Conservation (phyloP, 2,797 vertebrate genomes). For the Oreortyx pictus region DNA sequence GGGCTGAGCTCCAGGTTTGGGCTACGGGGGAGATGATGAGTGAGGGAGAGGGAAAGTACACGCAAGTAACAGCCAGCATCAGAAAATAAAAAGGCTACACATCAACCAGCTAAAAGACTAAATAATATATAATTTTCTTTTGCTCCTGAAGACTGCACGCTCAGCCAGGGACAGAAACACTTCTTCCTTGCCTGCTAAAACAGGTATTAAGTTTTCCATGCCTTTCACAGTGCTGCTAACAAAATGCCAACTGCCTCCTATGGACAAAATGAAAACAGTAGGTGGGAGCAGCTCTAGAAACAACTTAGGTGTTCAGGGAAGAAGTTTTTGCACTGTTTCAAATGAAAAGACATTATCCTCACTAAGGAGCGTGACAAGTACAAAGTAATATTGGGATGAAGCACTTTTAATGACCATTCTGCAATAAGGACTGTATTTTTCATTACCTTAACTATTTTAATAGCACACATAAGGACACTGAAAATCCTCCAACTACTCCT, state of each 20-base stretch:
- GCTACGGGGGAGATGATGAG: background rate
- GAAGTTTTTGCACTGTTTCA: background rate
- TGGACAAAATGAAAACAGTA: fast-evolving
- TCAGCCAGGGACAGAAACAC: background rate
- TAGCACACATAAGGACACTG: background rate
- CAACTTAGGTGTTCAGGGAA: background rate
- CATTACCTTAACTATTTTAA: background rate
- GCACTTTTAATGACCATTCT: background rate
- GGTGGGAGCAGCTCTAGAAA: background rate
- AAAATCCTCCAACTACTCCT: background rate
- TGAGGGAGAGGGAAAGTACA: background rate
- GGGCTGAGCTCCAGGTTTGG: background rate
- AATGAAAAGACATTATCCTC: background rate
- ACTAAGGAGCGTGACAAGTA: background rate
- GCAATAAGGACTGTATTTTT: background rate
- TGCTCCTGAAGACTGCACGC: background rate
- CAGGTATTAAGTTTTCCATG: background rate
- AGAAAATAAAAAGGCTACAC: background rate
- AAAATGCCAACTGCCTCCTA: background rate
- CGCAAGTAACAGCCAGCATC: background rate
- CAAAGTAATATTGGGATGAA: background rate
- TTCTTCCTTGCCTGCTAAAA: background rate
- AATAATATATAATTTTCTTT: background rate
- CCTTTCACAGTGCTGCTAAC: background rate
- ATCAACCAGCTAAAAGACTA: background rate